These are phyloP conservation scores for Benthochromis sp. DNA, from an alignment of 2,113 vertebrate species.

Conservation along the genomic window DNA sequence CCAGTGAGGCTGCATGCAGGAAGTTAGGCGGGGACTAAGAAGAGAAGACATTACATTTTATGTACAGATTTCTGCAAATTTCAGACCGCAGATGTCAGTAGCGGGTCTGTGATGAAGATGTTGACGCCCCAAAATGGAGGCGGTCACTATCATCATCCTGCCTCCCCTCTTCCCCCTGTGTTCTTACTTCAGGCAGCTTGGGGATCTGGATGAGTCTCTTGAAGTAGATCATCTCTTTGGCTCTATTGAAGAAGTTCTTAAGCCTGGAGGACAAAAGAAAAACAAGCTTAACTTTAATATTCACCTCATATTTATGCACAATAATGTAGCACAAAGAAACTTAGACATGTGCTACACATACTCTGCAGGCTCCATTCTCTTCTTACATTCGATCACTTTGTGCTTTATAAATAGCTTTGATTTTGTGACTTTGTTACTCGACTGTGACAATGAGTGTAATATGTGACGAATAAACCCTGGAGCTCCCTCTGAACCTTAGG, in stretches of 20 bases:
- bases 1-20: constrained; percentile 86
- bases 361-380: background rate
- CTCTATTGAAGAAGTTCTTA: constrained; percentile 89
- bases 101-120: background rate
- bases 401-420: background rate
- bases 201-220: constrained; percentile 98
- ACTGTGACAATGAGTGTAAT: background rate
- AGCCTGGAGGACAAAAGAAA: constrained; percentile 70
- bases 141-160: background rate
- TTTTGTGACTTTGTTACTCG: background rate
- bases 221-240: constrained; percentile 93
- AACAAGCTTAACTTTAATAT: background rate
- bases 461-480: background rate
- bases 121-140: background rate
- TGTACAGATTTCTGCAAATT: background rate
- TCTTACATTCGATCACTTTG: background rate
- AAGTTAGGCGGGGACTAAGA: constrained; percentile 85
- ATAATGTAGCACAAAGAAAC: background rate
- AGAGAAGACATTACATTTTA: background rate
- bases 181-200: constrained; percentile 86
- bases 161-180: background rate
- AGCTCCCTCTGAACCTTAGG: background rate
- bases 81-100: background rate
- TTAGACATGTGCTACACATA: background rate
- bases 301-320: background rate